Evolutionary conservation across 64 coral and sea anemone species (phyloP).

Genomic region (Stylophora pistillata): DNA sequence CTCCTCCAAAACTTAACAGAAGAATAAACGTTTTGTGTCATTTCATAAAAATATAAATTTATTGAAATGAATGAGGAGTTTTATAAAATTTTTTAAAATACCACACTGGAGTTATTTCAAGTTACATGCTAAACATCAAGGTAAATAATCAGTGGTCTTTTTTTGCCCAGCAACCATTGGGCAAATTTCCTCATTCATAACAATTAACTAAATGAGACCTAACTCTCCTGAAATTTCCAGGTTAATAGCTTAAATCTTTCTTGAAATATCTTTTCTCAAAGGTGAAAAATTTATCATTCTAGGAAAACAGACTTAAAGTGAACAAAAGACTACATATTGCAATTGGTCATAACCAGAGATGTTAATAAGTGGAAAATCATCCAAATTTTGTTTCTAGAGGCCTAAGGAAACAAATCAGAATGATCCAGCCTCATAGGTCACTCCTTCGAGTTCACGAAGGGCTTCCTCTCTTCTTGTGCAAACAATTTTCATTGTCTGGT

Average conservation of each 20-base stretch:
- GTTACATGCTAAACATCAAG: too few relatives aligned
- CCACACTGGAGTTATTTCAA: background rate
- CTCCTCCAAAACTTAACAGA: too few relatives aligned
- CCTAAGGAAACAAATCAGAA: background rate
- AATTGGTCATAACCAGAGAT: background rate
- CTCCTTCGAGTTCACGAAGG: background rate
- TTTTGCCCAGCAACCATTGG: slow-evolving; percentile 39
- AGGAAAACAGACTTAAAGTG: too few relatives aligned
- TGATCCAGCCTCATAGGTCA: background rate
- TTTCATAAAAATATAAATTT: too few relatives aligned
- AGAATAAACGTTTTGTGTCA: too few relatives aligned
- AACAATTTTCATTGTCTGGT: background rate
- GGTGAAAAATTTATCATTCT: too few relatives aligned
- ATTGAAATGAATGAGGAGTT: too few relatives aligned
- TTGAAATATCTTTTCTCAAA: too few relatives aligned
- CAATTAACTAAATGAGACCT: slow-evolving; percentile 13
- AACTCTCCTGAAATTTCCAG: slow-evolving; percentile 50
- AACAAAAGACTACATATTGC: slow-evolving; percentile 19
- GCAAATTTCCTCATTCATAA: slow-evolving; percentile 57
- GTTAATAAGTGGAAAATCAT: slow-evolving; percentile 10
- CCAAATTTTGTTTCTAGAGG: background rate
- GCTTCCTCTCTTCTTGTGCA: background rate
- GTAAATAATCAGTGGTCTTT: slow-evolving; percentile 1
- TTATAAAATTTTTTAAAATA: too few relatives aligned
- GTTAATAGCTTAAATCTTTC: too few relatives aligned